Evolutionary conservation across 1,140 invertebrate species (phyloP), one percentile per base, ranked within the genome.

Genomic region (Ectropis grisescens): DNA sequence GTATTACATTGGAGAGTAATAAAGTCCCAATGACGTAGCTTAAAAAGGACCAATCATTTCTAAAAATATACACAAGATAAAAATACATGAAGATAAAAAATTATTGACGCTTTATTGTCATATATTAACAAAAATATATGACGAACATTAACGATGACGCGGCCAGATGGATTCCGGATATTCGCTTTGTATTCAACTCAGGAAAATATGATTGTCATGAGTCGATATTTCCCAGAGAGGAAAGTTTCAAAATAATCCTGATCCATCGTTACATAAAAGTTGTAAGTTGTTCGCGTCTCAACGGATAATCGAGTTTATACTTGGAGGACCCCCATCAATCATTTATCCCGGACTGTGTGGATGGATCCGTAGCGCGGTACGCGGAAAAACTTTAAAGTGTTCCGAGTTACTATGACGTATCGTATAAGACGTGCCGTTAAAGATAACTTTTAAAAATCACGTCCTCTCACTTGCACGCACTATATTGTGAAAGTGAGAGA

Each of bases 301-400:
- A 58, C 68, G 70, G 71, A 80, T 80, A 80, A 80, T 80, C 75
- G 71, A 80, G 75, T 80, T 80, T 80, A 71, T 80, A 72, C 75
- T 80, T 76, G 71, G 58, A 67, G 59, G 61, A 48, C 67, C 64
- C 56, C 68, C 71, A 80, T 80, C 75, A 80, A 80, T 80, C 75
- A 80, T 80, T 72, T 80, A 80, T 72, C 62, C 59, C 50, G 54
- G 66, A 47, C 53, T 47, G 45, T 51, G 27, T 46, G 41, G 55
- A 51, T 49, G 55, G 58, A 58, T 61, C 55, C 56, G 47, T 54
- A 38, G 52, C 46, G 41, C 42, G 51, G 36, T 62, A 69, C 65
- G 67, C 45, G 67, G 62, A 59, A 67, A 72, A 80, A 72, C 61
- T 80, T 80, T 69, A 69, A 80, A 75, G 58, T 70, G 61, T 56